Percentiles rank a stretch among this genome's conserved stretches.
Evolutionary conservation across 1,140 invertebrate species (phyloP).

Genomic region (Nylanderia fulva): DNA sequence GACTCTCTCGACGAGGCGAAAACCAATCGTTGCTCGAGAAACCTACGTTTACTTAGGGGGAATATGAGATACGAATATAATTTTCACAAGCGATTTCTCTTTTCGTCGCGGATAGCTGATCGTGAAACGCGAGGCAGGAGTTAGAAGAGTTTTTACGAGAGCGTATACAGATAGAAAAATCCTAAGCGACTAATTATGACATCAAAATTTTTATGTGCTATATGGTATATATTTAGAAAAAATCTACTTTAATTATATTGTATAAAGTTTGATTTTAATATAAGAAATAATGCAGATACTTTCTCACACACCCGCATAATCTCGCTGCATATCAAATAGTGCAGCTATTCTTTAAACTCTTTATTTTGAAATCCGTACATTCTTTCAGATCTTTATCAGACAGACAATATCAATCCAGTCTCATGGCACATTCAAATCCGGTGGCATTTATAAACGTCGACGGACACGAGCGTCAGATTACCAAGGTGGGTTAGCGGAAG

Average conservation of each 20-base stretch:
- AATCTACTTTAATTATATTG: neutral
- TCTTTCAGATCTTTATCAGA: neutral
- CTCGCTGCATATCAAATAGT: neutral
- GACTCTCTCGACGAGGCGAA: neutral
- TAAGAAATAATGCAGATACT: neutral
- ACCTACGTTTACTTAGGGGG: slow-evolving; percentile 35
- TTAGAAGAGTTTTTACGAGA: neutral
- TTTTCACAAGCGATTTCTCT: neutral
- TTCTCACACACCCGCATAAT: neutral
- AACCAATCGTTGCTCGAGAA: slow-evolving; percentile 23
- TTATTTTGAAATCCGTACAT: neutral
- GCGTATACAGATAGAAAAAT: neutral
- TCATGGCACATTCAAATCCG: neutral
- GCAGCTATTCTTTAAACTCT: neutral
- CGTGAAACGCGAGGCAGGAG: neutral
- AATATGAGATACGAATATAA: neutral
- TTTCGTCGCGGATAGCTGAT: neutral
- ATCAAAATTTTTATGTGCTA: neutral
- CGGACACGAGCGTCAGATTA: slow-evolving; percentile 7
- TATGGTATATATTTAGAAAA: neutral
- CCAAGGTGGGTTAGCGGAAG: slow-evolving; percentile 35
- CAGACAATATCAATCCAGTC: slow-evolving; percentile 10
- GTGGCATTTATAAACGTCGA: slow-evolving; percentile 15
- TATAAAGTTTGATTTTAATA: too few relatives aligned
- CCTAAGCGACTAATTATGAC: neutral